Evolutionary conservation across 2,113 vertebrate genomes (phyloP).

Genomic region (Petrocephalus microphthalmus): DNA sequence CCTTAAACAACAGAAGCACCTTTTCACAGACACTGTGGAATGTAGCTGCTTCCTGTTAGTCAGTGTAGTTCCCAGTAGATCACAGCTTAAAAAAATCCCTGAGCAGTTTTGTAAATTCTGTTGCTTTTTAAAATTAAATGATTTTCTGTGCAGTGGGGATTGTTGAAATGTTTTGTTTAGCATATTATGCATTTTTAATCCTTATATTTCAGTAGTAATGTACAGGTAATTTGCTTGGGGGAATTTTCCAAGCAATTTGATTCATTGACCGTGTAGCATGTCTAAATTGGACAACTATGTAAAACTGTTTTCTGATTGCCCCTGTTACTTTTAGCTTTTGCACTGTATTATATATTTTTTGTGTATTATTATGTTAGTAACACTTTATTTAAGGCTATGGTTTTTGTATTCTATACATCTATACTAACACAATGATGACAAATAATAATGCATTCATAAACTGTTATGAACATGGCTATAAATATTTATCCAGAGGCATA

Average conservation of each 20-base stretch:
- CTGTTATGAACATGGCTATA: no score
- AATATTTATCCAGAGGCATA: no score
- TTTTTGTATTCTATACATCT: no score
- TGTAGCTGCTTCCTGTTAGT: not conserved
- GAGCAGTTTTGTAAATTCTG: not conserved
- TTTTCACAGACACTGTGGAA: not conserved
- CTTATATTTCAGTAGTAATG: not conserved
- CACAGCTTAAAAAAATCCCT: not conserved
- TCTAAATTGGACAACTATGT: constrained; percentile 4
- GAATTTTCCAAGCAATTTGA: not conserved
- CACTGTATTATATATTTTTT: not conserved
- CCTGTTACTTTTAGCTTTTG: not conserved
- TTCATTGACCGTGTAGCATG: not conserved
- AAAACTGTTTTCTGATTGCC: not conserved
- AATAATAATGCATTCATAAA: no score
- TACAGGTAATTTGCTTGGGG: not conserved
- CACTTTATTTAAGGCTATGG: no score
- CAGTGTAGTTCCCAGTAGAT: not conserved
- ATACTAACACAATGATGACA: no score
- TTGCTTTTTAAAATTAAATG: not conserved
- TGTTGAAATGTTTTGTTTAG: not conserved
- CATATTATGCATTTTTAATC: not conserved
- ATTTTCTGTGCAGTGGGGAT: not conserved
- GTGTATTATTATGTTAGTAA: no score
- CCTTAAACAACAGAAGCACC: not conserved